Evolutionary conservation across 1,140 invertebrate genomes (phyloP), one percentile per base, ranked within the genome.

Genomic region (Probaryconus sp.): DNA sequence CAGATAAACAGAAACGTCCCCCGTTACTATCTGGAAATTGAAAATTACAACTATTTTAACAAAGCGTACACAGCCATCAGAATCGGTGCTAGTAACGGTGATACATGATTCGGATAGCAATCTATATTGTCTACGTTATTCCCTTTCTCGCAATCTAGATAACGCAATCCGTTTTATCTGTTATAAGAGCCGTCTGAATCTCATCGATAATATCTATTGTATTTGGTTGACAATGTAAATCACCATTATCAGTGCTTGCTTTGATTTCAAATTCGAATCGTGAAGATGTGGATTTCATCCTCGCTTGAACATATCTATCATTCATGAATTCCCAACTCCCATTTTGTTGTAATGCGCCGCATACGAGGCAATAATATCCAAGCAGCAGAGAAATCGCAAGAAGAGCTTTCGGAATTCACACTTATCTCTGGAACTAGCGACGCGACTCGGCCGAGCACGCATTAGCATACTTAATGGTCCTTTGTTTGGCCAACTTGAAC

Each of bases 391-490:
- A 37, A 65, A 65, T 73, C 70, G 55, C 33, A 71, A 68, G 56
- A 64, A 53, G 51, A 45, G 43, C 73, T 74, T 81, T 74, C 38
- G 53, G 79, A 77, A 80, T 76, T 79, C 76, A 73, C 80, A 76
- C 76, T 78, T 81, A 80, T 79, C 71, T 61, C 77, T 65, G 43
- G 64, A 79, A 69, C 68, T 71, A 40, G 76, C 76, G 69, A 56
- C 63, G 64, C 63, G 53, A 56, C 72, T 79, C 76, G 79, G 60
- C 63, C 74, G 71, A 47, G 33, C 37, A 63, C 35, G 56, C 77
- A 84, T 84, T 84, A 84, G 81, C 82, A 84, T 84, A 83, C 78
- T 79, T 84, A 84, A 84, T 83, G 82, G 82, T 71, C 82, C 82
- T 84, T 84, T 84, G 83, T 84, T 84, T 83, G 83, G 80, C 75